Evolutionary conservation across 2,113 vertebrate genomes (phyloP), one percentile per base, ranked within the genome.

Genomic region (Tylochromis polylepis): DNA sequence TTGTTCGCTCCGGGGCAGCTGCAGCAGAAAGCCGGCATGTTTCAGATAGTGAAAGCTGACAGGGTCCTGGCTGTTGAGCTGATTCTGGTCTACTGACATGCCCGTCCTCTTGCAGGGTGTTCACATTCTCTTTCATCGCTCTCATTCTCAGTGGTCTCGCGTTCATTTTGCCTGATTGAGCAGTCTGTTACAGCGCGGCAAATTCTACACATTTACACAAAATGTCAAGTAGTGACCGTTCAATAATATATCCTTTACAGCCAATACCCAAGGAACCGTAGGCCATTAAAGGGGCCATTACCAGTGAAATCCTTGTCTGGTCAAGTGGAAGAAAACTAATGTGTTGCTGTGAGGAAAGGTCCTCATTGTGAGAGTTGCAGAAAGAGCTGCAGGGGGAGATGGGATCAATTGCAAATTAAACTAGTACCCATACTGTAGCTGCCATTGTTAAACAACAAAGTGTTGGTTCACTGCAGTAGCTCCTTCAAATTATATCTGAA

Each of bases 311-410:
- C 92, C 72, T 80, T 88, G 87, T 94, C 90, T 89, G 88, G 88
- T 92, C 90, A 92, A 85, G 89, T 92, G 88, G 88, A 91, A 85
- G 88, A 75, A 92, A 91, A 87, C 84, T 80, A 93, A 95, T 94
- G 93, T 92, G 91, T 91, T 78, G 72, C 57, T 88, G 70, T 93
- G 89, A 92, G 72, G 77, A 89, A 90, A 93, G 87, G 60, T 79
- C 85, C 84, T 94, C 62, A 56, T 77, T 90, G 85, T 84, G 83
- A 88, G 53, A 65, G 51, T 22, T 88, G 84, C 65, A 82, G 85
- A 82, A 29, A 82, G 81, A 89, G 79, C 31, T 9, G 15, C 22
- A 77, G 57, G 34, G 41, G 31, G 82, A 88, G 58, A 89, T 79
- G 77, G 58, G 84, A 91, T 93, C 87, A 83, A 88, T 90, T 84